Evolutionary conservation across 2,888 invertebrate genomes (phyloP), one percentile per base, ranked within the genome.

Genomic region (Alitta virens): DNA sequence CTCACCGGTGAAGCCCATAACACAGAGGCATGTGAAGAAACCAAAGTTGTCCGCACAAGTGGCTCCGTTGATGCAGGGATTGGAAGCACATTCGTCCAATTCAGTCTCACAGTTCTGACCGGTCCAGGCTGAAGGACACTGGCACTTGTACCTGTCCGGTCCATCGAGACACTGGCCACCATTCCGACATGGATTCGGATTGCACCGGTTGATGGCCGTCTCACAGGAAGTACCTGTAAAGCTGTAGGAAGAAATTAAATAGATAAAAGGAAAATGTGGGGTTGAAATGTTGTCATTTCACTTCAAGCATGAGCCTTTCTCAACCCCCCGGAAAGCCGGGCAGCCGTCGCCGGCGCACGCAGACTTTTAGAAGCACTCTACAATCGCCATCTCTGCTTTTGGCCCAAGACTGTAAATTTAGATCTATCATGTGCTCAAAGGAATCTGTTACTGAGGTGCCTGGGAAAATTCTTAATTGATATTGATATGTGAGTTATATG

Each of bases 121-220:
- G 2, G 86, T 84, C 82, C 89, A 94, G 59, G 92, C 86, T 26
- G 87, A 85, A 76, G 89, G 89, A 78, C 94, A 94, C 46, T 86
- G 81, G 76, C 95, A 95, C 71, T 87, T 86, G 82, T 88, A 94
- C 52, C 67, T 60, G 14, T n/a, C 18, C 18, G 24, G 40, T 52
- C 43, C 23, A 7, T 18, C 40, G 9, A 51, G 25, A 60, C 76
- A 77, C 0, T 65, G 67, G 7, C 66, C 94, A 0, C 93, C 94
- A 73, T 96, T 95, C 73, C 94, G 93, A 77, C 95, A 95, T 0
- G 96, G 96, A 80, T 92, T 92, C 0, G 93, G 93, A 0, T 95
- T 84, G 73, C 97, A 97, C 77, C 97, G 96, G 78, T 97, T 95
- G 72, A 97, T 93, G 76, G 96, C 95, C 0, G 95, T 95, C 80